Conservation (phyloP, 2,113 vertebrate species). For the Strix aluco region DNA sequence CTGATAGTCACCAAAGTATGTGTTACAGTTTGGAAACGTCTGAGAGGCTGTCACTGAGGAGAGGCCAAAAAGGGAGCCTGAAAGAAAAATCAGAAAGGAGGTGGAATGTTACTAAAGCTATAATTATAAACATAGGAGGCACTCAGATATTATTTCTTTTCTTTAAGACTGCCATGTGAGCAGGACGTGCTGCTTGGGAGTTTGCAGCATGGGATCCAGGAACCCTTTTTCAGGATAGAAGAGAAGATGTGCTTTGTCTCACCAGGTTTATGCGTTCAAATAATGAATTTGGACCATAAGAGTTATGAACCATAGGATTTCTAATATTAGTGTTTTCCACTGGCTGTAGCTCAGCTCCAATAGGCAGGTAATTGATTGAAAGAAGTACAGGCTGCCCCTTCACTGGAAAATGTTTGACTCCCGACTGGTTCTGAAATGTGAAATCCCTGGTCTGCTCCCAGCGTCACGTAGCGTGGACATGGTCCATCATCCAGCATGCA, state of each 20-base stretch:
- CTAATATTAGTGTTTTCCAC: not conserved
- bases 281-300: not conserved
- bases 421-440: not conserved
- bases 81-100: not conserved
- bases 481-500: not conserved
- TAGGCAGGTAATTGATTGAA: not conserved
- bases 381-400: not conserved
- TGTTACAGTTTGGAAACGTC: not conserved
- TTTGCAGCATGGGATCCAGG: not conserved
- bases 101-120: conserved; percentile 37
- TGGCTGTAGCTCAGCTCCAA: not conserved
- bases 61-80: conserved; percentile 1
- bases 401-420: not conserved
- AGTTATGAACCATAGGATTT: not conserved
- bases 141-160: not conserved
- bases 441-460: not conserved
- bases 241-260: not conserved
- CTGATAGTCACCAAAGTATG: not conserved
- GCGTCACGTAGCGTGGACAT: fast-evolving
- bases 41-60: conserved; percentile 4
- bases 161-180: not conserved
- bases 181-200: not conserved
- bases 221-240: not conserved
- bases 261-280: not conserved
- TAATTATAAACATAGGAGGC: not conserved